Evolutionary conservation across 2,113 vertebrate species (phyloP).

Genomic region (Ammodytes dubius): DNA sequence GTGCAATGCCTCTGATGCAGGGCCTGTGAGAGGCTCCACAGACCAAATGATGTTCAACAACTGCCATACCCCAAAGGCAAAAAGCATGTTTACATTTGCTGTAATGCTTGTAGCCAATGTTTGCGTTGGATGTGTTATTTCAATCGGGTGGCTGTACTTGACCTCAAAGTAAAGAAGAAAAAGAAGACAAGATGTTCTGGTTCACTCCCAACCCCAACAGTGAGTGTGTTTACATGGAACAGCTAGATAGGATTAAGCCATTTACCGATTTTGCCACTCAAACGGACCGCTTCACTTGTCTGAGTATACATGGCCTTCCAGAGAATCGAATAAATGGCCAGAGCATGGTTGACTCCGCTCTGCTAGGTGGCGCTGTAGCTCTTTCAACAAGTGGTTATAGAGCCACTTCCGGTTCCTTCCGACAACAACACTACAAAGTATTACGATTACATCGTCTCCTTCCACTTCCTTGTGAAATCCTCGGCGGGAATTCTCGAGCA

Average conservation of each 20-base stretch:
- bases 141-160: background rate
- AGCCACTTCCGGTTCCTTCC: too few relatives aligned
- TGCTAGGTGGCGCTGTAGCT: slow-evolving; percentile 5
- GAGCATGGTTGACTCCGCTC: too few relatives aligned
- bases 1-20: background rate
- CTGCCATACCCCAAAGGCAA: background rate
- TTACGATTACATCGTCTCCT: too few relatives aligned
- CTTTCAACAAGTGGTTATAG: too few relatives aligned
- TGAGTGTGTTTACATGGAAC: background rate
- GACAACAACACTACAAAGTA: too few relatives aligned
- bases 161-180: background rate
- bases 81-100: background rate
- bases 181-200: background rate
- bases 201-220: background rate
- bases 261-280: too few relatives aligned
- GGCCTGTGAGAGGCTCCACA: background rate
- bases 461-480: too few relatives aligned
- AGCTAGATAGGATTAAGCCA: too few relatives aligned
- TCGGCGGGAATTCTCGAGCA: too few relatives aligned
- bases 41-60: background rate
- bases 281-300: too few relatives aligned
- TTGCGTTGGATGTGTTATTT: background rate
- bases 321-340: too few relatives aligned
- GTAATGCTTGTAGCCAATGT: background rate
- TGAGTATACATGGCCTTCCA: too few relatives aligned